These are phyloP conservation scores for Reticulitermes speratus DNA, from an alignment of 1,140 invertebrate species.

Conservation along the genomic window DNA sequence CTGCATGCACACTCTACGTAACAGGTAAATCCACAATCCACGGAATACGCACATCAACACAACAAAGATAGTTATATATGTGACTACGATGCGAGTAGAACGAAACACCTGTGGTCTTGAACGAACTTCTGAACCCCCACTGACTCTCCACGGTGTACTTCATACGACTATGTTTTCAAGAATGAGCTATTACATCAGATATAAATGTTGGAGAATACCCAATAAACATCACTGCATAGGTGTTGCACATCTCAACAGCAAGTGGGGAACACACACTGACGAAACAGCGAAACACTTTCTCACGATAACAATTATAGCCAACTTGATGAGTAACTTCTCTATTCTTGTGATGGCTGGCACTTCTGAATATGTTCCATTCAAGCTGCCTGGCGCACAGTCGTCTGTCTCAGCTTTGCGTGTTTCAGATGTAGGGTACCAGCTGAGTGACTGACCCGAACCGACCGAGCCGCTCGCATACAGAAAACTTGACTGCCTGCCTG, in stretches of 20 bases:
- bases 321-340: not conserved
- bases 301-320: not conserved
- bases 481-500: not conserved
- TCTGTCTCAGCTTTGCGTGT: not conserved
- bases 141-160: too few species aligned
- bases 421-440: not conserved
- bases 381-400: not conserved
- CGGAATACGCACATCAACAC: too few species aligned
- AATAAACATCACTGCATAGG: not conserved
- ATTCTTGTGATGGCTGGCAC: not conserved
- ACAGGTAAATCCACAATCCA: too few species aligned
- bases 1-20: too few species aligned
- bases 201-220: conserved; percentile 2
- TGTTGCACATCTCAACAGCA: not conserved
- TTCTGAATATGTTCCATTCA: not conserved
- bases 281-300: not conserved
- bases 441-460: not conserved
- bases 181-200: not conserved
- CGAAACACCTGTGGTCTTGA: too few species aligned
- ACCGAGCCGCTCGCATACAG: not conserved
- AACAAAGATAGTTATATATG: too few species aligned
- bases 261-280: not conserved
- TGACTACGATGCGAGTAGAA: too few species aligned
- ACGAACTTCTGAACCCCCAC: too few species aligned
- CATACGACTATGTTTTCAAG: not conserved